A percentile compares a stretch with the other conserved stretches of the same genome.
These are phyloP conservation scores for Scaptomyza caliginosa DNA, from an alignment of 2,888 invertebrate species.

Conservation along the genomic window DNA sequence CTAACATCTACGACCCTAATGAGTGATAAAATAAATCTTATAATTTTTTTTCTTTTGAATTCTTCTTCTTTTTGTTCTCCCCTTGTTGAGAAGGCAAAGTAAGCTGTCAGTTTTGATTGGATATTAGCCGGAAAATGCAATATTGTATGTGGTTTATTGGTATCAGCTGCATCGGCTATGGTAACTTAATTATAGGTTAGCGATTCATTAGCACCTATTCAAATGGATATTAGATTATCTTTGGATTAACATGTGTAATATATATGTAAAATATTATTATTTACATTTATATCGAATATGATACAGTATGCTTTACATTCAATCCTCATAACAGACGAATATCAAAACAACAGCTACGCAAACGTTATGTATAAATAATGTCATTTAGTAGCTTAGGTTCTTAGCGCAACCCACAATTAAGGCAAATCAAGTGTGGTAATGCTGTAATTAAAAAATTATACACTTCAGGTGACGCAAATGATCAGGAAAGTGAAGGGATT, in stretches of 20 bases:
- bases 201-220: slow-evolving; percentile 48
- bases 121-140: background rate
- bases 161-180: too few species aligned
- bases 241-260: background rate
- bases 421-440: slow-evolving; percentile 21
- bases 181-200: slow-evolving; percentile 35
- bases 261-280: slow-evolving; percentile 2
- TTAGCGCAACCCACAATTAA: slow-evolving; percentile 44
- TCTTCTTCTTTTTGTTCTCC: background rate
- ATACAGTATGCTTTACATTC: background rate
- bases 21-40: slow-evolving; percentile 30
- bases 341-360: background rate
- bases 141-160: slow-evolving; percentile 4
- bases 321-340: slow-evolving; percentile 7
- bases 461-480: slow-evolving; percentile 51
- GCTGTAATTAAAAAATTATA: slow-evolving; percentile 45
- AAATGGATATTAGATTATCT: slow-evolving; percentile 21
- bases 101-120: slow-evolving; percentile 18
- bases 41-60: background rate
- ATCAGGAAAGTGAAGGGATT: slow-evolving; percentile 56
- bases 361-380: background rate
- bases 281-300: slow-evolving; percentile 3
- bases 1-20: slow-evolving; percentile 30
- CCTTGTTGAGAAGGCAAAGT: background rate
- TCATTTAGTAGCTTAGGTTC: slow-evolving; percentile 19